Evolutionary conservation across 2,888 invertebrate species (phyloP).

Genomic region (Anodontia alba): DNA sequence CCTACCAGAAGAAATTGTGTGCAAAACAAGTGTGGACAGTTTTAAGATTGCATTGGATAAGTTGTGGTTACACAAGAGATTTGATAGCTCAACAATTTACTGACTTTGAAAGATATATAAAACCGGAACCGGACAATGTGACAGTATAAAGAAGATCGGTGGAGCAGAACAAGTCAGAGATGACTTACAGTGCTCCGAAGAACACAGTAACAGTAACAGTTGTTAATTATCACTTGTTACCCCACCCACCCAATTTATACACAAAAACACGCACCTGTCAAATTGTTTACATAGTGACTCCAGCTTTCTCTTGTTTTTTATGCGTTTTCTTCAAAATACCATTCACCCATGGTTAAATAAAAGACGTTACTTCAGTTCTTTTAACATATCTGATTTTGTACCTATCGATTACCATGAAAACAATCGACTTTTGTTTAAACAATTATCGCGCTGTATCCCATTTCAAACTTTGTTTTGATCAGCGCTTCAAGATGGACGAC

Average conservation of each 20-base stretch:
- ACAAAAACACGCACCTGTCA: conserved; percentile 52
- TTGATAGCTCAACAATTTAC: neutral
- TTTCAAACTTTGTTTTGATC: conserved; percentile 8
- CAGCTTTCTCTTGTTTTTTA: neutral
- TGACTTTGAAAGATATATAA: neutral
- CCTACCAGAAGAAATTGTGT: neutral
- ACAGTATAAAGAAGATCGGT: neutral
- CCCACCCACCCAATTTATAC: conserved; percentile 47
- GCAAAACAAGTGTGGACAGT: neutral
- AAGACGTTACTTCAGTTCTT: neutral
- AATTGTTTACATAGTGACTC: conserved; percentile 41
- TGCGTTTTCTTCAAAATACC: neutral
- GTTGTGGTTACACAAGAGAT: neutral
- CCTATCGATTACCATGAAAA: conserved; percentile 13
- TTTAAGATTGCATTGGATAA: neutral
- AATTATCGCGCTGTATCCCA: neutral
- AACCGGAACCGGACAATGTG: neutral
- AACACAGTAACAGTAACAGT: neutral
- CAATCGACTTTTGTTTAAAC: neutral
- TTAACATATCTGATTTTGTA: conserved; percentile 48
- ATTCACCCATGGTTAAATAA: no score
- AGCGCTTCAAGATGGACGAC: conserved; percentile 70
- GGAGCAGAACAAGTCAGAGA: neutral
- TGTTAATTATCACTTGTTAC: no score
- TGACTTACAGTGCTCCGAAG: neutral